Evolutionary conservation across 92 coral and sea anemone genomes (phyloP).

Genomic region (Phenganax subtilis): DNA sequence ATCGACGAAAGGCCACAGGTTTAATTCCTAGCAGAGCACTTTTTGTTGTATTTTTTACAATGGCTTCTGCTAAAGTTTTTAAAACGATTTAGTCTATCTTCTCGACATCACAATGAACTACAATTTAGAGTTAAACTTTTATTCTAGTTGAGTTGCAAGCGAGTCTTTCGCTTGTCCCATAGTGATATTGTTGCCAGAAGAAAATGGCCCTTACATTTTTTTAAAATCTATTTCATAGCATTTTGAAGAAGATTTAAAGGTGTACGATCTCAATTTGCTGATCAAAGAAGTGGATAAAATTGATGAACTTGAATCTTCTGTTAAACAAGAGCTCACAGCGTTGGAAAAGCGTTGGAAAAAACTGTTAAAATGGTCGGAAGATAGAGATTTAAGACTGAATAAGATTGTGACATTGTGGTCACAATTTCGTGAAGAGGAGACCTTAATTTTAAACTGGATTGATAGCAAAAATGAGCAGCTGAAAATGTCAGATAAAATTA

Average conservation of each 20-base stretch:
- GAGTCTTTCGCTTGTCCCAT: too few species aligned
- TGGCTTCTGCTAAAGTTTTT: too few species aligned
- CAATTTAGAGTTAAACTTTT: too few species aligned
- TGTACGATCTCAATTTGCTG: constrained; percentile 62
- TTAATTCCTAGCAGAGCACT: too few species aligned
- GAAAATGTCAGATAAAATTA: constrained; percentile 47
- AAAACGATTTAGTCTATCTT: too few species aligned
- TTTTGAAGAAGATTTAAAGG: constrained; percentile 67
- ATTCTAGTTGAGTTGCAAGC: too few species aligned
- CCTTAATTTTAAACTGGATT: constrained; percentile 52
- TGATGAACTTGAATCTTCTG: constrained; percentile 53
- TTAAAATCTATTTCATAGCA: constrained; percentile 30
- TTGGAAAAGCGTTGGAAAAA: constrained; percentile 77
- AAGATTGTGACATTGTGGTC: constrained; percentile 62
- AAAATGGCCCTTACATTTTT: neutral
- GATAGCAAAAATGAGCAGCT: constrained; percentile 56
- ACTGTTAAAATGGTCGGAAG: constrained; percentile 78
- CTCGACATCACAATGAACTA: too few species aligned
- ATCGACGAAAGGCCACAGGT: too few species aligned
- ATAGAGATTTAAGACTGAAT: constrained; percentile 54
- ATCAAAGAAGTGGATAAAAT: constrained; percentile 60
- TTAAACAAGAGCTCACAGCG: constrained; percentile 51
- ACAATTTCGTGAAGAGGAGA: constrained; percentile 54
- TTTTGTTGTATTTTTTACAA: too few species aligned
- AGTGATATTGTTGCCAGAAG: neutral